Conservation (phyloP, 2,888 invertebrate species). For the Leptopilina drosophilae region DNA sequence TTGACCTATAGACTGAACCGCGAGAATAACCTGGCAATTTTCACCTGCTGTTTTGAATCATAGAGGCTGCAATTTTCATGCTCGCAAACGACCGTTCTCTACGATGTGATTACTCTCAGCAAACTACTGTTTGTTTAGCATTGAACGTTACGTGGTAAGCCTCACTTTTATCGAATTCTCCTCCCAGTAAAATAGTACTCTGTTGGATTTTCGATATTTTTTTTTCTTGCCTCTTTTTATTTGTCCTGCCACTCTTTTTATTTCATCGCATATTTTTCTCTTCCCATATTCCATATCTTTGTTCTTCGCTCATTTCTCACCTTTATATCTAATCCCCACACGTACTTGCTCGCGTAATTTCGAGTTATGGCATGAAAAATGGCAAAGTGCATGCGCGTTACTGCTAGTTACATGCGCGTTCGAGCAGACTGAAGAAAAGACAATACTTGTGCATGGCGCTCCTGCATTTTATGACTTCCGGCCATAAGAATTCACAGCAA, state of each 20-base stretch:
- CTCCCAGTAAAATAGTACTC: conserved; percentile 66
- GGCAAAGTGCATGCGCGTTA: conserved; percentile 23
- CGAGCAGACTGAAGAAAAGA: conserved; percentile 4
- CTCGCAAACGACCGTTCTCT: conserved; percentile 55
- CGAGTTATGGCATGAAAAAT: conserved; percentile 43
- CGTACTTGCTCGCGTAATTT: conserved; percentile 45
- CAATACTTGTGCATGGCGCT: conserved; percentile 41
- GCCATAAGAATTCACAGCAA: conserved; percentile 21
- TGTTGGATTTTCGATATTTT: conserved; percentile 66
- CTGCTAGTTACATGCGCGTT: conserved; percentile 33
- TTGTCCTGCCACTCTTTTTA: conserved; percentile 50
- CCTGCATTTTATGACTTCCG: conserved; percentile 31
- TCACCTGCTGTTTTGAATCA: conserved; percentile 62
- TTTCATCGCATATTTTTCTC: conserved; percentile 37
- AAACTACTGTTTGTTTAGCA: conserved; percentile 75
- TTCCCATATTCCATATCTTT: conserved; percentile 34
- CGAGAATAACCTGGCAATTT: conserved; percentile 65
- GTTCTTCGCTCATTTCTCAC: conserved; percentile 45
- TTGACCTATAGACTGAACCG: conserved; percentile 44
- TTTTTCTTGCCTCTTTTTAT: conserved; percentile 40
- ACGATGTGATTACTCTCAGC: conserved; percentile 63
- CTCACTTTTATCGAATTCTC: conserved; percentile 56
- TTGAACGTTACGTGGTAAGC: conserved; percentile 57
- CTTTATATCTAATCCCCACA: background rate
- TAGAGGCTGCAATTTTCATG: conserved; percentile 57